A percentile compares a stretch with the other conserved stretches of the same genome.
phyloP scores from a whole-genome alignment of 2,888 invertebrate genomes.

The Eristalinus sepulchralis region DNA sequence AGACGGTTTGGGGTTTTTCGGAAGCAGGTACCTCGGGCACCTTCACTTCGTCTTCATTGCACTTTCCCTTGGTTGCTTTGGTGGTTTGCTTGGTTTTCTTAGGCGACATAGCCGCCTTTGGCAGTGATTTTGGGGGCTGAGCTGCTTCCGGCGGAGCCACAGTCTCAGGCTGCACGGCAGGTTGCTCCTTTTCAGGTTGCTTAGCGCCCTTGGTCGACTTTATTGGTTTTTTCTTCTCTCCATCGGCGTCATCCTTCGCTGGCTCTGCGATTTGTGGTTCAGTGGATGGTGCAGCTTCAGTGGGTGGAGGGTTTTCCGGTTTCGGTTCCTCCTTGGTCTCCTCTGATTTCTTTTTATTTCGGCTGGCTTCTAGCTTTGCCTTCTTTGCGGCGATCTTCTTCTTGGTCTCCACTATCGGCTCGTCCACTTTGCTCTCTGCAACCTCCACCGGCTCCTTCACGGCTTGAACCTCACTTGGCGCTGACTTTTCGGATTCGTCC shows the following conservation, averaged over 20 bases:
- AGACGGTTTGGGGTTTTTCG: background rate
- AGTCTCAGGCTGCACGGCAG: background rate
- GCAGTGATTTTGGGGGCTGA: slow-evolving; percentile 26
- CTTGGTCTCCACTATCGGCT: slow-evolving; percentile 57
- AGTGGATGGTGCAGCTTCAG: background rate
- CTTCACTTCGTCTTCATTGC: slow-evolving; percentile 43
- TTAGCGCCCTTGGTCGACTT: slow-evolving; percentile 3
- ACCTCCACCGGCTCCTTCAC: slow-evolving; percentile 1
- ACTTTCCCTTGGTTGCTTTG: slow-evolving; percentile 48
- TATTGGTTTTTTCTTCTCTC: slow-evolving; percentile 44
- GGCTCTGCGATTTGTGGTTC: background rate
- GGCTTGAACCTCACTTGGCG: background rate
- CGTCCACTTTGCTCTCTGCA: slow-evolving; percentile 29
- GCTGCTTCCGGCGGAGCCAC: background rate
- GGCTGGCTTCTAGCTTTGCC: slow-evolving; percentile 66
- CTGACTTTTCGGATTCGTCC: background rate
- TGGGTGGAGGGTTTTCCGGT: background rate
- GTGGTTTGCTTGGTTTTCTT: slow-evolving; percentile 46
- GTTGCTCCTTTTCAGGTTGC: background rate
- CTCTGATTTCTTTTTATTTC: slow-evolving; percentile 71
- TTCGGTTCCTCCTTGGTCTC: slow-evolving; percentile 67
- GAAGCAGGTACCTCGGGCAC: background rate
- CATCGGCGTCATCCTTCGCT: background rate
- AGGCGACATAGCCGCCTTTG: slow-evolving; percentile 36
- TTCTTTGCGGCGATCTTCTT: slow-evolving; percentile 72